phyloP scores from a whole-genome alignment of 1,140 invertebrate genomes.

The Araneus ventricosus region DNA sequence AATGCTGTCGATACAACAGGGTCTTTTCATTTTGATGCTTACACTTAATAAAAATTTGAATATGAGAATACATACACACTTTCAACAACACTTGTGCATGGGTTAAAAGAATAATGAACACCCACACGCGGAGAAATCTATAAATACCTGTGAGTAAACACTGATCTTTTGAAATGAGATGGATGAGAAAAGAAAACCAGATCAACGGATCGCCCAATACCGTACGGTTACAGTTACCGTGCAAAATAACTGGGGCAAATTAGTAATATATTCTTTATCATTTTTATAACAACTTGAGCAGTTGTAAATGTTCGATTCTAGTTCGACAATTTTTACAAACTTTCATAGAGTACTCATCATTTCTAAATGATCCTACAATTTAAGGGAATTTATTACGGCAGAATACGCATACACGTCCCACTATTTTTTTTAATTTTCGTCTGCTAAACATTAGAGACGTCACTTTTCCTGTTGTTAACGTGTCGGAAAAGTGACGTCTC shows the following conservation, averaged over 20 bases:
- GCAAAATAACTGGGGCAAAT: neutral
- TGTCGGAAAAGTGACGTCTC: too few species aligned
- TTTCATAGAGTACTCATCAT: too few species aligned
- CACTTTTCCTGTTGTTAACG: too few species aligned
- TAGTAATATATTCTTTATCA: neutral
- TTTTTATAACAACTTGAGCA: too few species aligned
- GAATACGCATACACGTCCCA: too few species aligned
- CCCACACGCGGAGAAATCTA: slow-evolving; percentile 59
- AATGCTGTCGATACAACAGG: slow-evolving; percentile 33
- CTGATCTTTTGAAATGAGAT: slow-evolving; percentile 16
- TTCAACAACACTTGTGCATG: neutral
- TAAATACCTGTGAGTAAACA: slow-evolving; percentile 68
- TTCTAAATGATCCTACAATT: too few species aligned
- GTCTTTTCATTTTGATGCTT: slow-evolving; percentile 38
- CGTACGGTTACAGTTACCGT: slow-evolving; percentile 31
- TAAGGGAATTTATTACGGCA: too few species aligned
- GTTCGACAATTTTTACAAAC: too few species aligned
- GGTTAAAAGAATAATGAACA: neutral
- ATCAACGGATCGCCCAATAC: slow-evolving; percentile 35
- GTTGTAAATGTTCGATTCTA: too few species aligned
- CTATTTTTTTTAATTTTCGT: too few species aligned
- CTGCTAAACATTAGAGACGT: too few species aligned
- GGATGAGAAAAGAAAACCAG: slow-evolving; percentile 56
- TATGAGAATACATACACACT: neutral
- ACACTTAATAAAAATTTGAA: neutral